Conservation (phyloP, 2,797 vertebrate species). For the Rhinella marina region DNA sequence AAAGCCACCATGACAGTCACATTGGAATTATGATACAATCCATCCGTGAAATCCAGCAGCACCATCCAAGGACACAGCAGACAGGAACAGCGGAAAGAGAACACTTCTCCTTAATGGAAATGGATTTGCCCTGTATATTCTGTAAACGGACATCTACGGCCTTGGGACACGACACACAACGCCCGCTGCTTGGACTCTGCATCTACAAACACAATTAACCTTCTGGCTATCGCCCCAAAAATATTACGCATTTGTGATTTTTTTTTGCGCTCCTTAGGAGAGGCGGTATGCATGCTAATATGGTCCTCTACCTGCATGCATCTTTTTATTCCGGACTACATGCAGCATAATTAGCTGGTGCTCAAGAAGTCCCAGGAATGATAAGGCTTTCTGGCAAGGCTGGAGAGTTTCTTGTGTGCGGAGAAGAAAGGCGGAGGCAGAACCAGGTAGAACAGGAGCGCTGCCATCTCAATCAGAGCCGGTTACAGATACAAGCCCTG, state of each 20-base stretch:
- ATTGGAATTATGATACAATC: background rate
- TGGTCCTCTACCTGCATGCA: conserved; percentile 26
- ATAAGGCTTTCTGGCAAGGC: conserved; percentile 60
- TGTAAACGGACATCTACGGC: background rate
- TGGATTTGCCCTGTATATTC: background rate
- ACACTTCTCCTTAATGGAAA: too few species aligned
- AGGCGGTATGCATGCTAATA: background rate
- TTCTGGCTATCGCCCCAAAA: background rate
- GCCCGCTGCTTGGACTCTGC: background rate
- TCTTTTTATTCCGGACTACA: conserved; percentile 20
- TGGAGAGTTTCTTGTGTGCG: conserved; percentile 49
- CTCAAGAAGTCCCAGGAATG: conserved; percentile 56
- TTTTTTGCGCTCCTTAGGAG: background rate
- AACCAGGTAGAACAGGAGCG: conserved; percentile 55
- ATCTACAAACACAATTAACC: background rate
- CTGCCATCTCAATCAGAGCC: conserved; percentile 57
- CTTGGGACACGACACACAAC: background rate
- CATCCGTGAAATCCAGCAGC: background rate
- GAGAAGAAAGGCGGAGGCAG: conserved; percentile 44
- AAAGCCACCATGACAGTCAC: too few species aligned
- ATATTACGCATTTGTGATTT: background rate
- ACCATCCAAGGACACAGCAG: background rate
- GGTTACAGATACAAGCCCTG: conserved; percentile 53
- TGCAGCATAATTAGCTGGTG: conserved; percentile 43
- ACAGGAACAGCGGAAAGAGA: background rate